Percentiles rank a stretch among this genome's conserved stretches.
phyloP scores from a whole-genome alignment of 2,888 invertebrate species.

The Hartigia nigra region DNA sequence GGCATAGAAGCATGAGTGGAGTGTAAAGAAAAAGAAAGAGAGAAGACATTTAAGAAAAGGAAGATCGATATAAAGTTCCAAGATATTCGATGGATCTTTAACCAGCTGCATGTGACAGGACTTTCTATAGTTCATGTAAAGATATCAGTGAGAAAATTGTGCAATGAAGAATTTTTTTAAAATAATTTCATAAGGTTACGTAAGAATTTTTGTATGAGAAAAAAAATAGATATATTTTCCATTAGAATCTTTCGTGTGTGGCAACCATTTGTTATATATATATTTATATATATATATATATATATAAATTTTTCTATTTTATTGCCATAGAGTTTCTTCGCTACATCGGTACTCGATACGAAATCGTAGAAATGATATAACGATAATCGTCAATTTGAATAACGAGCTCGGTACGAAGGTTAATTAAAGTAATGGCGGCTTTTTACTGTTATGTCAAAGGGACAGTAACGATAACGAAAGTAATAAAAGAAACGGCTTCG shows the following conservation, averaged over 20 bases:
- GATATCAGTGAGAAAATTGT: not conserved
- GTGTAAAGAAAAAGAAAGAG: not conserved
- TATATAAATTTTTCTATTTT: not conserved
- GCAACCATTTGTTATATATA: not conserved
- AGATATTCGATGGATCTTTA: not conserved
- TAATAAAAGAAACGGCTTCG: not conserved
- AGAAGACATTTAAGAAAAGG: not conserved
- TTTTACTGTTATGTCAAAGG: not conserved
- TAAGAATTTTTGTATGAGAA: too few relatives aligned
- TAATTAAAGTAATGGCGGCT: not conserved
- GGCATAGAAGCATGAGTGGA: not conserved
- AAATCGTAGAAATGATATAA: not conserved
- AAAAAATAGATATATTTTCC: not conserved
- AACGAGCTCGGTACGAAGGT: not conserved
- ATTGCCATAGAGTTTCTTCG: not conserved
- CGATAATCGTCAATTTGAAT: not conserved
- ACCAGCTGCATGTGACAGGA: not conserved
- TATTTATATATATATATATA: too few relatives aligned
- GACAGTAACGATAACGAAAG: not conserved
- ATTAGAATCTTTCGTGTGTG: not conserved
- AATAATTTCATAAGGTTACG: not conserved
- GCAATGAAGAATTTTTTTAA: not conserved
- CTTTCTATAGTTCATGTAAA: not conserved
- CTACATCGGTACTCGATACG: not conserved
- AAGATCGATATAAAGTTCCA: not conserved